Evolutionary conservation across 2,888 invertebrate species (phyloP).

Genomic region (Dynastes tityus): DNA sequence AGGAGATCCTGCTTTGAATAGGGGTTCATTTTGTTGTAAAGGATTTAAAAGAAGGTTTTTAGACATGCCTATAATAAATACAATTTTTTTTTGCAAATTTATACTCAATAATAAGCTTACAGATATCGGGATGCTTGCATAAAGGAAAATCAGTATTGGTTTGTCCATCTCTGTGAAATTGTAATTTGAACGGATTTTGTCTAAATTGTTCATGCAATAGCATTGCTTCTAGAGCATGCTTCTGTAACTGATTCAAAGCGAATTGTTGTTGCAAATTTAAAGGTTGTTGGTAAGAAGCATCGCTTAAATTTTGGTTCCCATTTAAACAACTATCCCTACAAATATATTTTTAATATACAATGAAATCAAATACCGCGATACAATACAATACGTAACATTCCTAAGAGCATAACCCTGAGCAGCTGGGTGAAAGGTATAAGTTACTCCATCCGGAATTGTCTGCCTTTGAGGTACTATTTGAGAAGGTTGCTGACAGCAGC

Average conservation of each 20-base stretch:
- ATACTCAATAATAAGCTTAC: not conserved
- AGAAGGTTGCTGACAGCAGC: constrained; percentile 46
- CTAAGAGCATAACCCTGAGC: constrained; percentile 36
- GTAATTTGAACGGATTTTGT: constrained; percentile 59
- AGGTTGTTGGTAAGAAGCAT: constrained; percentile 40
- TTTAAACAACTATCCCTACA: constrained; percentile 12
- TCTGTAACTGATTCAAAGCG: constrained; percentile 57
- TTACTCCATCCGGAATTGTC: constrained; percentile 52
- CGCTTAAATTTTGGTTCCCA: not conserved
- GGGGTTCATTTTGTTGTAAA: not conserved
- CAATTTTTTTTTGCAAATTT: not conserved
- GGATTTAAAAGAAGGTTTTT: constrained; percentile 10
- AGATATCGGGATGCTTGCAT: not conserved
- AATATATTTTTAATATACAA: not conserved
- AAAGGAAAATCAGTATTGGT: constrained; percentile 60
- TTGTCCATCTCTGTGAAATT: constrained; percentile 59
- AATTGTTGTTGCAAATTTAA: constrained; percentile 56
- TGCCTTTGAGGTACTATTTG: constrained; percentile 40
- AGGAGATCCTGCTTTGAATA: not conserved
- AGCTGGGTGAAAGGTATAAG: constrained; percentile 53
- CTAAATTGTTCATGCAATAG: constrained; percentile 57
- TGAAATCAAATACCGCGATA: not conserved
- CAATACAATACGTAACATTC: constrained; percentile 47
- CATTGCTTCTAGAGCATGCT: constrained; percentile 57
- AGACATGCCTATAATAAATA: constrained; percentile 1